These are phyloP conservation scores for Moxostoma hubbsi DNA, from an alignment of 2,797 vertebrate genomes.

Conservation along the genomic window DNA sequence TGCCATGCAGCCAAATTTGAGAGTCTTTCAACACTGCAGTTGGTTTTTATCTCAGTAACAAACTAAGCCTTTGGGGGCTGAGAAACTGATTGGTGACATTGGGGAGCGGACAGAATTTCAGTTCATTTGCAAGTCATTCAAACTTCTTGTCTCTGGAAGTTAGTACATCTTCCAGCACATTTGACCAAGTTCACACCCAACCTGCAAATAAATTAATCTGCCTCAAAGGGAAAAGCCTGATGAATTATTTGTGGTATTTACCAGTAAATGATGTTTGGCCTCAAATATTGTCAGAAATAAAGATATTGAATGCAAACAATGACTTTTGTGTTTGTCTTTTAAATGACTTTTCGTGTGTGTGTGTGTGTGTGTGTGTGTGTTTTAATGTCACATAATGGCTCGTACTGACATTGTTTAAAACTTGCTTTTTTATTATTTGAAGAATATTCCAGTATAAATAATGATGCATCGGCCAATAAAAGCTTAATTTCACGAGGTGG, in stretches of 20 bases:
- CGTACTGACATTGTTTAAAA: too few species aligned
- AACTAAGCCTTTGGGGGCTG: not conserved
- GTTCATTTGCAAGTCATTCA: not conserved
- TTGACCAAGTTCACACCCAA: not conserved
- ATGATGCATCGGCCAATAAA: too few species aligned
- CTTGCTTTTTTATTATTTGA: too few species aligned
- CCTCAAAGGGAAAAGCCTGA: not conserved
- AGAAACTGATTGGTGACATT: not conserved
- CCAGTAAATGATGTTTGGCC: not conserved
- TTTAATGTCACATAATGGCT: too few species aligned
- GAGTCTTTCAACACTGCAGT: not conserved
- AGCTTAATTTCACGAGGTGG: too few species aligned
- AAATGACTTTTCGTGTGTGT: too few species aligned
- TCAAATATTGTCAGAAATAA: conserved; percentile 25
- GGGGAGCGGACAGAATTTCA: conserved; percentile 1
- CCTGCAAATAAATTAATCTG: too few species aligned
- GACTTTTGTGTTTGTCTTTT: not conserved
- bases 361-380: too few species aligned
- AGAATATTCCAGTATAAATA: too few species aligned
- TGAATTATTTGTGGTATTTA: not conserved
- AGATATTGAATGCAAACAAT: not conserved
- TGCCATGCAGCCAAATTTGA: not conserved
- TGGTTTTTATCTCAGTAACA: not conserved
- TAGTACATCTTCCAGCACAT: not conserved
- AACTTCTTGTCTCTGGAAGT: not conserved